phyloP scores from a whole-genome alignment of 2,888 invertebrate species.

The Phasia obesa region DNA sequence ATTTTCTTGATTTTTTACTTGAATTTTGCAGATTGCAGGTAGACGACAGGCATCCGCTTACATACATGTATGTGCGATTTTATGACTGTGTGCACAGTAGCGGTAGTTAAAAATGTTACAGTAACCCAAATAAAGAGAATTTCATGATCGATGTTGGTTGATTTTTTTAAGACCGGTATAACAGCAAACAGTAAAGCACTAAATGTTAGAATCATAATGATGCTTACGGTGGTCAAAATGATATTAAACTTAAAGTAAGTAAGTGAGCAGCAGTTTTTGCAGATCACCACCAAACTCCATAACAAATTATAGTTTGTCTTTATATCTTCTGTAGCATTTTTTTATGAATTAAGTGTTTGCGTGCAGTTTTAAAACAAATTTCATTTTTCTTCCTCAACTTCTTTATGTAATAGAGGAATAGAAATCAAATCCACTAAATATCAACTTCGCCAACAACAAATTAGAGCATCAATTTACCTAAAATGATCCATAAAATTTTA shows the following conservation, averaged over 20 bases:
- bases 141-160: constrained; percentile 30
- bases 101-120: constrained; percentile 69
- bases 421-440: constrained; percentile 11
- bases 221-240: constrained; percentile 3
- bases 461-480: not conserved
- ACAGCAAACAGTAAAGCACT: constrained; percentile 55
- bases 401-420: constrained; percentile 39
- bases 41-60: constrained; percentile 3
- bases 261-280: not conserved
- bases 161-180: constrained; percentile 56
- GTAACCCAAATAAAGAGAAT: constrained; percentile 70
- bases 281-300: constrained; percentile 11
- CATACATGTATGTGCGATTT: not conserved
- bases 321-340: not conserved
- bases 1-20: not conserved
- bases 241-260: constrained; percentile 18
- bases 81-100: constrained; percentile 7
- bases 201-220: constrained; percentile 10
- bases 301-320: constrained; percentile 23
- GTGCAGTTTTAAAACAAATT: not conserved
- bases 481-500: not conserved
- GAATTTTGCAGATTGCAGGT: not conserved
- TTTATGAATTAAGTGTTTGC: constrained; percentile 3
- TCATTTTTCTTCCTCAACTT: not conserved
- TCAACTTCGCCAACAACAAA: constrained; percentile 9